Base-by-base conservation (phyloP, 1,140 invertebrate genomes). In the Drosophila tsacasi region DNA sequence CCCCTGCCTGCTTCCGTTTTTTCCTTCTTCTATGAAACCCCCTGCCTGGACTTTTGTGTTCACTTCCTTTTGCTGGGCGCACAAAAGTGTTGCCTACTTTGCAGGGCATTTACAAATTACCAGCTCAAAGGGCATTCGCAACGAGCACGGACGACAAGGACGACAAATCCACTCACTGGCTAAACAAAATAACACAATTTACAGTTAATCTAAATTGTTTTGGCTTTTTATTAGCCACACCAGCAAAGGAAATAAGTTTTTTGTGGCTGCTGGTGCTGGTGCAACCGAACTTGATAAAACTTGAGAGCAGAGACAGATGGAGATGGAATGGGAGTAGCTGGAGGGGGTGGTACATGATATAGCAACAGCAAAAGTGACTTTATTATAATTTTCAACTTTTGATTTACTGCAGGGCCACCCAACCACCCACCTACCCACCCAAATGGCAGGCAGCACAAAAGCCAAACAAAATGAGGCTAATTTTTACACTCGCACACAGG, bases 361-460 rank as follows among this genome's bases (percentile, higher is more conserved):
- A 87, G 77, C 73, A 64, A 81, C 77, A 81, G 67, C 79, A 85
- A 77, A 85, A 90, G 85, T 82, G 81, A 90, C 82, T 90, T 90
- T 90, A 90, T 90, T 90, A 90, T 90, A 90, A 90, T 90, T 90
- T 90, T 81, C 81, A 90, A 90, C 85, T 90, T 90, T 90, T 90
- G 85, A 90, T 90, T 90, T 90, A 90, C 85, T 82, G 82, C 85
- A 39, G 49, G 30, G 67, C 68, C 66, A 55, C 42, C 64, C 63
- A 6, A 4, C 37, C 37, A 2, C 0, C 37, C 0, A 0, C 5
- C 15, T 2, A 2, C 37, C 44, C 30, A 27, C 37, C 62, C 19
- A 63, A 58, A 58, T 63, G 77, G 32, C 61, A 40, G 57, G 35
- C 50, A 58, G 46, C 52, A 90, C 82, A 90, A 90, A 90, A 76